Conservation (phyloP, 2,113 vertebrate genomes). For the Rhinogobius similis region DNA sequence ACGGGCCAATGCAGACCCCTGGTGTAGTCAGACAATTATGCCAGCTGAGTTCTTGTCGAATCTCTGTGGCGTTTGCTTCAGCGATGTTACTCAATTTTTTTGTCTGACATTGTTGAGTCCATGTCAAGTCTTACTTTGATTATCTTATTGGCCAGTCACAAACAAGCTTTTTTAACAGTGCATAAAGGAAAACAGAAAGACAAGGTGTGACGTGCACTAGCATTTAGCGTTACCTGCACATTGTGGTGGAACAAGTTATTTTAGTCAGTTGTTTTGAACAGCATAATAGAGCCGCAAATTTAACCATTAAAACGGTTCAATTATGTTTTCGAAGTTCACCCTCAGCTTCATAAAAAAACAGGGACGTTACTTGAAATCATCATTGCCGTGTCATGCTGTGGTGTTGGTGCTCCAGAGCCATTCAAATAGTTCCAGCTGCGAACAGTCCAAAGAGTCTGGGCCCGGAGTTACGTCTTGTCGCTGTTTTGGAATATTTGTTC, state of each 20-base stretch:
- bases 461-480: constrained; percentile 78
- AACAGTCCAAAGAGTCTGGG: neutral
- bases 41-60: no score
- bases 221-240: neutral
- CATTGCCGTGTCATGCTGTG: neutral
- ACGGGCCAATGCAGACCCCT: no score
- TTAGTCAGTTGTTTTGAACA: neutral
- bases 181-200: neutral
- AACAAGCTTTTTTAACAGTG: neutral
- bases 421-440: neutral
- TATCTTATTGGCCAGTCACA: neutral
- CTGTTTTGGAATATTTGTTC: constrained; percentile 90
- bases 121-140: neutral
- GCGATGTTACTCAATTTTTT: neutral
- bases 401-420: neutral
- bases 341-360: neutral
- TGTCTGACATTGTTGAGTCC: neutral
- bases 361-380: neutral
- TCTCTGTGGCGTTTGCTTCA: no score
- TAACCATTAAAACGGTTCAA: neutral
- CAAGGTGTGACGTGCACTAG: neutral
- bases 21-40: no score
- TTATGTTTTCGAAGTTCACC: neutral
- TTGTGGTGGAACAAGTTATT: neutral
- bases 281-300: neutral